A percentile compares a stretch with the other conserved stretches of the same genome.
Evolutionary conservation across 2,888 invertebrate species (phyloP).

Genomic region (Melangyna quadrimaculata): DNA sequence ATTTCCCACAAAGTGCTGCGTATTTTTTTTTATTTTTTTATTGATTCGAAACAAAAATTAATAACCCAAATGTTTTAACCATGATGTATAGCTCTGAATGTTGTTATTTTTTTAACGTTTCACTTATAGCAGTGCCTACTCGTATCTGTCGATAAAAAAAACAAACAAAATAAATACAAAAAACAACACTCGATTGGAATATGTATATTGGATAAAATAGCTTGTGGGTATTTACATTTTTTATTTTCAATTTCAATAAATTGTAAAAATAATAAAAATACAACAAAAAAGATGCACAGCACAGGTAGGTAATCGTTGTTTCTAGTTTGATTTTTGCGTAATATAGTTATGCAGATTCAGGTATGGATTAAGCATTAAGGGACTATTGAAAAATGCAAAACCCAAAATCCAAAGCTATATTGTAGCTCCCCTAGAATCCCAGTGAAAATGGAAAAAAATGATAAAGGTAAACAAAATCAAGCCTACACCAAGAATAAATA

Average conservation of each 20-base stretch:
- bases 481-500: too few species aligned
- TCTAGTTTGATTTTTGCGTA: not conserved
- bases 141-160: not conserved
- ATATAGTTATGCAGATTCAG: not conserved
- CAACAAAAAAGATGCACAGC: too few species aligned
- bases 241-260: not conserved
- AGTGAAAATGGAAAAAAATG: too few species aligned
- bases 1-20: not conserved
- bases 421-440: not conserved
- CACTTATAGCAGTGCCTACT: not conserved
- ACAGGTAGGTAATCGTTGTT: not conserved
- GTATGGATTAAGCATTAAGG: not conserved
- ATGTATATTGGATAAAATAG: not conserved
- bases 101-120: not conserved
- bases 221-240: not conserved
- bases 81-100: not conserved
- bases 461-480: too few species aligned
- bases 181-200: not conserved
- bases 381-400: not conserved
- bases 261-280: slow-evolving; percentile 18
- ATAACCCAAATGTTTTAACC: not conserved
- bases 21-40: not conserved
- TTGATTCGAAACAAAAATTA: not conserved
- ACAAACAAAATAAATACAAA: not conserved
- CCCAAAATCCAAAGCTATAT: not conserved